Percentiles rank a stretch among this genome's conserved stretches.
phyloP scores from a whole-genome alignment of 2,113 vertebrate species.

The Emydura subglobosa region DNA sequence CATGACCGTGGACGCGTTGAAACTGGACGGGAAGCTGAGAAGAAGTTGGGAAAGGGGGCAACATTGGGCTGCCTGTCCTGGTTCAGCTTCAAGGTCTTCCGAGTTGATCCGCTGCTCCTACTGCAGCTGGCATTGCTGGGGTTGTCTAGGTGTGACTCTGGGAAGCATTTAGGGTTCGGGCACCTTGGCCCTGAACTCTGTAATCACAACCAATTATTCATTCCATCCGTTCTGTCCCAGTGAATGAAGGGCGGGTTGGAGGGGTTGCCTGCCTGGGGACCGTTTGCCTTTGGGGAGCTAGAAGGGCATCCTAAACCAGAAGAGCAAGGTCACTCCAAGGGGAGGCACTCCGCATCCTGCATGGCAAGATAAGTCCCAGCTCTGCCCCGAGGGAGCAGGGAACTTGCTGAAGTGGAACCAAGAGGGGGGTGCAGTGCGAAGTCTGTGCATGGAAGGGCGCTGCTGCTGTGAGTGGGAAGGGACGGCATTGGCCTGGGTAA shows the following conservation, averaged over 20 bases:
- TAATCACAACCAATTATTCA: not conserved
- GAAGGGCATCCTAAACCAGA: not conserved
- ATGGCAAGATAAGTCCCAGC: too few species aligned
- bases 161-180: not conserved
- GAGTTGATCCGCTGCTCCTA: not conserved
- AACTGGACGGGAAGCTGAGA: not conserved
- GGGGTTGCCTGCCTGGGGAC: not conserved
- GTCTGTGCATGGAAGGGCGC: too few species aligned
- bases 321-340: too few species aligned
- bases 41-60: not conserved
- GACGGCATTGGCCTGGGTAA: too few species aligned
- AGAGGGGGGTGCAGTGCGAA: too few species aligned
- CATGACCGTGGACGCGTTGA: not conserved
- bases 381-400: too few species aligned
- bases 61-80: not conserved
- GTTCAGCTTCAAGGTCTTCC: not conserved
- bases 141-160: not conserved
- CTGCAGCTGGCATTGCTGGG: not conserved
- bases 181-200: not conserved
- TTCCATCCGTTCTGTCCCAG: not conserved
- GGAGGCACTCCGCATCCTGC: too few species aligned
- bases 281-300: not conserved
- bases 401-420: too few species aligned
- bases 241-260: not conserved
- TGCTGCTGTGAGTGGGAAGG: too few species aligned